Percentiles rank a stretch among this genome's conserved stretches.
These are phyloP conservation scores for Syngnathus typhle DNA, from an alignment of 2,113 vertebrate species.

Conservation along the genomic window DNA sequence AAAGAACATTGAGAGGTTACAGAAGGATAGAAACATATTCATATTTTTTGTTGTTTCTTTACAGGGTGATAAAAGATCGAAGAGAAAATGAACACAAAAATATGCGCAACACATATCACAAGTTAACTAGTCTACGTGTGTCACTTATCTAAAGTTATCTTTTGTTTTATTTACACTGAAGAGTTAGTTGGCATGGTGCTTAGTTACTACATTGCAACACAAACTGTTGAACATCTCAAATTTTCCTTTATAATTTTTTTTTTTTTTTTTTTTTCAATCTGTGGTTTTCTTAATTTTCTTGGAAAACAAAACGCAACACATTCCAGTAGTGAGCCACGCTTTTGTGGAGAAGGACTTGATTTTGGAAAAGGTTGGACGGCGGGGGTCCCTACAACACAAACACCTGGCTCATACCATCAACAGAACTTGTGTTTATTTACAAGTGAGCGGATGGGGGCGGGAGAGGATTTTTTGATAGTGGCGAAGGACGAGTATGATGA, in stretches of 20 bases:
- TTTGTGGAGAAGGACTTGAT: slow-evolving; percentile 55
- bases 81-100: slow-evolving; percentile 75
- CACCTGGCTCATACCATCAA: slow-evolving; percentile 64
- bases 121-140: slow-evolving; percentile 75
- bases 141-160: slow-evolving; percentile 73
- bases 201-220: slow-evolving; percentile 75
- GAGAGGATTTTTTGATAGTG: slow-evolving; percentile 24
- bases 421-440: slow-evolving; percentile 69
- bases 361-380: slow-evolving; percentile 56
- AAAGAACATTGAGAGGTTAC: slow-evolving; percentile 69
- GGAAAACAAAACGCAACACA: slow-evolving; percentile 76
- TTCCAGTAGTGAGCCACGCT: slow-evolving; percentile 75
- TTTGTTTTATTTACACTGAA: slow-evolving; percentile 73
- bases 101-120: slow-evolving; percentile 75
- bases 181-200: slow-evolving; percentile 76
- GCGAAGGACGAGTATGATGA: slow-evolving; percentile 18
- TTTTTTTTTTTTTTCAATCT: slow-evolving; percentile 30
- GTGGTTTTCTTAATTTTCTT: slow-evolving; percentile 60
- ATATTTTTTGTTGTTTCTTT: slow-evolving; percentile 61
- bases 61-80: slow-evolving; percentile 69
- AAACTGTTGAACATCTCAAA: slow-evolving; percentile 64
- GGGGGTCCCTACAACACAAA: slow-evolving; percentile 60
- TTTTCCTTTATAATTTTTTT: slow-evolving; percentile 44
- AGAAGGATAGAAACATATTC: slow-evolving; percentile 67
- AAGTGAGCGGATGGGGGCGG: slow-evolving; percentile 44